Evolutionary conservation across 2,113 vertebrate species (phyloP), one percentile per base, ranked within the genome.

Genomic region (Ceyx cyanopectus): DNA sequence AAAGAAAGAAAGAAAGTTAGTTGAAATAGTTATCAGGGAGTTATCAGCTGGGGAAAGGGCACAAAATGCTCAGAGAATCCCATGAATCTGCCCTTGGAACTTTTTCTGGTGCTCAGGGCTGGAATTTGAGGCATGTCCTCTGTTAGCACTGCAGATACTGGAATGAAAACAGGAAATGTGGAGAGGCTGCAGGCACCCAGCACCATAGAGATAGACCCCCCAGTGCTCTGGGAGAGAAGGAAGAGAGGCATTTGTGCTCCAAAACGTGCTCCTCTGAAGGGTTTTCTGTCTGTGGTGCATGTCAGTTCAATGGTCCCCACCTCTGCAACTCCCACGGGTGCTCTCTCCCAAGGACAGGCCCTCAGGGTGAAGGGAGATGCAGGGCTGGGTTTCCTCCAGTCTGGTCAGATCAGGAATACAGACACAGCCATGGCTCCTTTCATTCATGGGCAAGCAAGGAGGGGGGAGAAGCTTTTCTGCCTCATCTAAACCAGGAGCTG

Each of bases 121-220:
- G 93, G 93, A 92, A 96, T 96, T 46, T 0, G 1, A 87, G 81
- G 87, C 81, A 92, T 5, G 92, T 0, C 3, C 19, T 37, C 10
- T 23, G 54, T 82, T 41, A 91, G 93, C 62, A 26, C 48, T 94
- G 85, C 66, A 87, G 92, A 91, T 43, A 24, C 45, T 68, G 94
- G 89, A 95, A 94, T 85, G 91, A 91, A 93, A 95, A 95, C 89
- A 96, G 93, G 94, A 96, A 94, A 89, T 0, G 3, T 22, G 43
- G 66, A 78, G 65, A 81, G 81, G 84, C 78, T 93, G 83, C 84
- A 81, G 58, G 60, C 93, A 75, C 45, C 18, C 81, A 37, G 66
- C 21, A 17, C 0, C 2, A 67, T 87, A 50, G 50, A 82, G 66
- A 72, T 9, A 63, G 50, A 37, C 22, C 14, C 60, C 58, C 56